A percentile compares a stretch with the other conserved stretches of the same genome.
Evolutionary conservation across 2,888 invertebrate species (phyloP).

Genomic region (Limnephilus lunatus): DNA sequence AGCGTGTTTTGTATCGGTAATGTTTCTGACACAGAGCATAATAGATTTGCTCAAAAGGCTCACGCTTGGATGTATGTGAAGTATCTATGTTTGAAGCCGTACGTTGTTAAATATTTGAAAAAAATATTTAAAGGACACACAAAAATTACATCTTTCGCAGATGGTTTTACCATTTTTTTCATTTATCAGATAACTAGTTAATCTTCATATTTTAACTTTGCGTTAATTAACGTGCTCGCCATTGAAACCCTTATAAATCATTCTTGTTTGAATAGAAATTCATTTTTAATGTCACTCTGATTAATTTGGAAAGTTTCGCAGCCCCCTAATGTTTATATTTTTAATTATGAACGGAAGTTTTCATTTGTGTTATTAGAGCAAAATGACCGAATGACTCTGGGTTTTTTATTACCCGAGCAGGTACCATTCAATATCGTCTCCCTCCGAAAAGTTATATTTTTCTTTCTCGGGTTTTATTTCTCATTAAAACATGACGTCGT

Average conservation of each 20-base stretch:
- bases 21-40: constrained; percentile 34
- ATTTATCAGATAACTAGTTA: neutral
- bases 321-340: constrained; percentile 57
- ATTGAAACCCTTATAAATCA: constrained; percentile 2
- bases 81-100: neutral
- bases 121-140: neutral
- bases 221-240: neutral
- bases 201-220: neutral
- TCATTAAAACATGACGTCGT: constrained; percentile 64
- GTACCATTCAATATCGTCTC: constrained; percentile 57
- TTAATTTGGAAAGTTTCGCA: constrained; percentile 25
- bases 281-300: constrained; percentile 23
- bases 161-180: neutral
- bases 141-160: neutral
- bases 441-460: constrained; percentile 63
- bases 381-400: constrained; percentile 59
- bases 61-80: constrained; percentile 17
- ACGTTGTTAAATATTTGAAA: neutral
- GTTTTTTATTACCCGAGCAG: constrained; percentile 52
- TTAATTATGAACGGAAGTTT: constrained; percentile 55
- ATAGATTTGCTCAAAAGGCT: constrained; percentile 9
- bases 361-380: constrained; percentile 57
- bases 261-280: constrained; percentile 19
- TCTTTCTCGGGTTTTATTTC: constrained; percentile 65
- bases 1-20: constrained; percentile 20